phyloP scores from a whole-genome alignment of 2,888 invertebrate genomes.

The Chaitophorus viminalis region DNA sequence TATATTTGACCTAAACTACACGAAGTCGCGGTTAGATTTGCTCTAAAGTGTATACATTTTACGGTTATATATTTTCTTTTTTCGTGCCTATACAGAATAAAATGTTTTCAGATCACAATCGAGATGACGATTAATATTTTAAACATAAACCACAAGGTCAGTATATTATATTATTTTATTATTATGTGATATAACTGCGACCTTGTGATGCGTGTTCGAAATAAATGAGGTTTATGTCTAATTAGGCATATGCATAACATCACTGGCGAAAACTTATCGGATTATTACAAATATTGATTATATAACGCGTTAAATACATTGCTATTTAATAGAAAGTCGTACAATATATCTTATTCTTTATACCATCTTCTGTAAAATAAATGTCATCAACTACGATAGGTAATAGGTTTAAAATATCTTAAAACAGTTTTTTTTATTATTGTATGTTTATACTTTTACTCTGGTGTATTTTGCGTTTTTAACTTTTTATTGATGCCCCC shows the following conservation, averaged over 20 bases:
- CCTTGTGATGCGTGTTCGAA: neutral
- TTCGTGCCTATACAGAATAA: neutral
- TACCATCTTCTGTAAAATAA: conserved; percentile 10
- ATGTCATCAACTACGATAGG: conserved; percentile 16
- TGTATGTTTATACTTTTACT: conserved; percentile 44
- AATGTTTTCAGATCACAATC: neutral
- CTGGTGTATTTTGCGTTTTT: conserved; percentile 32
- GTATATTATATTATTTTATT: conserved; percentile 4
- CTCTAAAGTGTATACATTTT: conserved; percentile 4
- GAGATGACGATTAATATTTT: conserved; percentile 1
- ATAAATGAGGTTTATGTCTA: neutral
- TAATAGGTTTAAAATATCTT: conserved; percentile 15
- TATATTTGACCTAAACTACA: too few species aligned
- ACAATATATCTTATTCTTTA: neutral
- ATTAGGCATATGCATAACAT: conserved; percentile 37
- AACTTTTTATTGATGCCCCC: conserved; percentile 36
- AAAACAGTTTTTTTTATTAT: conserved; percentile 19
- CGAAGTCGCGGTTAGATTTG: neutral
- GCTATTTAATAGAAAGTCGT: conserved; percentile 46
- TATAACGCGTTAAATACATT: conserved; percentile 16
- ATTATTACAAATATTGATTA: conserved; percentile 48
- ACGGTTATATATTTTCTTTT: neutral
- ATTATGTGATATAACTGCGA: neutral
- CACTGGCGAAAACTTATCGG: conserved; percentile 22
- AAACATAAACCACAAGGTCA: conserved; percentile 19